A percentile compares a stretch with the other conserved stretches of the same genome.
Conservation (phyloP, 92 coral and sea anemone genomes). For the Galaxea fascicularis region DNA sequence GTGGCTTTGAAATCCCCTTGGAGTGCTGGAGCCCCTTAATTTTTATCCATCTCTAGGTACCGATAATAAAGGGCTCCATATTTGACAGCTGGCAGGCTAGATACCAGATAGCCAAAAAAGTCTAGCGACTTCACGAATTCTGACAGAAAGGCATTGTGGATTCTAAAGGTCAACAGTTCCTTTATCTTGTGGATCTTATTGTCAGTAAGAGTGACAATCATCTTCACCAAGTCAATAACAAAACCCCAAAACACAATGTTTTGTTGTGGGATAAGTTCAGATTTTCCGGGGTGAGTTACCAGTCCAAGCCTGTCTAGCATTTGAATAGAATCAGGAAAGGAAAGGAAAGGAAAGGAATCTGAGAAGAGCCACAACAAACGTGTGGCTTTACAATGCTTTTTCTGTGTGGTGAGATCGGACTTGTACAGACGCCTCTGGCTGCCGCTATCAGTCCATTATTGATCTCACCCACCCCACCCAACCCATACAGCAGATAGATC, state of each 20-base stretch:
- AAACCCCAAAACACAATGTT: slow-evolving; percentile 42
- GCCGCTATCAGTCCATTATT: too few relatives aligned
- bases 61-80: slow-evolving; percentile 49
- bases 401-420: too few relatives aligned
- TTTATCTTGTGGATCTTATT: slow-evolving; percentile 39
- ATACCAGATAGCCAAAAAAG: slow-evolving; percentile 28
- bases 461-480: too few relatives aligned
- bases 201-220: slow-evolving; percentile 50
- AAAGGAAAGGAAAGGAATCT: too few relatives aligned
- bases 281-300: slow-evolving; percentile 52
- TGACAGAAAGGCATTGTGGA: background rate
- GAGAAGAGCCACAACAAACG: too few relatives aligned
- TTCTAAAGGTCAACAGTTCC: background rate
- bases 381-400: too few relatives aligned
- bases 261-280: slow-evolving; percentile 36
- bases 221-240: slow-evolving; percentile 47
- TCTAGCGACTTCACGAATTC: slow-evolving; percentile 37
- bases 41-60: slow-evolving; percentile 50
- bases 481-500: too few relatives aligned
- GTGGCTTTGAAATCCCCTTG: slow-evolving; percentile 1
- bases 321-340: slow-evolving; percentile 36
- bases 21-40: slow-evolving; percentile 32
- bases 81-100: slow-evolving; percentile 54
- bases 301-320: slow-evolving; percentile 43
- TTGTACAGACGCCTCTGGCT: too few relatives aligned